A percentile compares a stretch with the other conserved stretches of the same genome.
Evolutionary conservation across 2,888 invertebrate species (phyloP).

Genomic region (Tenodera sinensis): DNA sequence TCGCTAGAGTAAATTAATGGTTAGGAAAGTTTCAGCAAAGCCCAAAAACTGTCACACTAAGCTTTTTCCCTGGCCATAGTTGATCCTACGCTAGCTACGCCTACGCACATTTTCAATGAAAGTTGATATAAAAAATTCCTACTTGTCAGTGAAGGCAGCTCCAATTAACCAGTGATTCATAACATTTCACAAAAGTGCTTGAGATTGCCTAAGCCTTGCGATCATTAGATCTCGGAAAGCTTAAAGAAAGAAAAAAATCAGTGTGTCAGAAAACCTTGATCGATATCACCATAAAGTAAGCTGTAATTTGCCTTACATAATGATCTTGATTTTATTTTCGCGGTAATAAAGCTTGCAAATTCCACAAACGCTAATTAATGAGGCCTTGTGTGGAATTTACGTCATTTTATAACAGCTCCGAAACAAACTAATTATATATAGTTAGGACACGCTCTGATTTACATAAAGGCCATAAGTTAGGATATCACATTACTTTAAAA

Average conservation of each 20-base stretch:
- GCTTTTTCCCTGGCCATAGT: too few species aligned
- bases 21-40: too few species aligned
- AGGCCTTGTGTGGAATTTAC: neutral
- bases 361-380: neutral
- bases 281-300: neutral
- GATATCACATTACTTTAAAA: too few species aligned
- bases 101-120: neutral
- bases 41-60: too few species aligned
- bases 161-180: neutral
- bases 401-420: neutral
- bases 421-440: neutral
- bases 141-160: neutral
- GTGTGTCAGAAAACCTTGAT: neutral
- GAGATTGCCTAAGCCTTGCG: neutral
- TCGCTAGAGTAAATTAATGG: too few species aligned
- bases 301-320: neutral
- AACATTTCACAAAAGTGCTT: neutral
- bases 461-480: neutral
- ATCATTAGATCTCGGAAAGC: neutral
- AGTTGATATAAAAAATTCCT: neutral
- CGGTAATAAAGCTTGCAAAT: neutral
- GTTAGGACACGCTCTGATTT: neutral
- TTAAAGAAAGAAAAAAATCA: neutral
- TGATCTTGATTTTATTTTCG: neutral
- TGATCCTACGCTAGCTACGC: too few species aligned